Evolutionary conservation across 1,140 invertebrate genomes (phyloP).

Genomic region (Drosophila repletoides): DNA sequence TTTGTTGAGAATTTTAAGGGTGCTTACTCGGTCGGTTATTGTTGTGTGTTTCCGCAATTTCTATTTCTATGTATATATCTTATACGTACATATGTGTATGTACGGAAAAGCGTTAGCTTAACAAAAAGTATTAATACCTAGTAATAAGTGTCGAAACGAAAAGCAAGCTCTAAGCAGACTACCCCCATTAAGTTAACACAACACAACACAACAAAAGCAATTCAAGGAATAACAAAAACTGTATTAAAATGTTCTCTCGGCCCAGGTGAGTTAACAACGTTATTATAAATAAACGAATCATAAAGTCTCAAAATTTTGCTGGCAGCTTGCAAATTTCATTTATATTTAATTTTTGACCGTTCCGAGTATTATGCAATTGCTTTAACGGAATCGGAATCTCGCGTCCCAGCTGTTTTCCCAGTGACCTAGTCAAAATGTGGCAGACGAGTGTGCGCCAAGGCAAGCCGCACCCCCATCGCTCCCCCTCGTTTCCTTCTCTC

Average conservation of each 20-base stretch:
- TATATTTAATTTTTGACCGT: neutral
- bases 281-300: neutral
- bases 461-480: slow-evolving; percentile 8
- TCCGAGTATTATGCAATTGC: slow-evolving; percentile 33
- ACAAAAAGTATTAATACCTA: slow-evolving; percentile 53
- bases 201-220: slow-evolving; percentile 40
- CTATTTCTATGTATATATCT: too few species aligned
- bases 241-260: slow-evolving; percentile 66
- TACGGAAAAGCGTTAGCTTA: slow-evolving; percentile 9
- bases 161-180: slow-evolving; percentile 1
- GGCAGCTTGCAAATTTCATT: slow-evolving; percentile 39
- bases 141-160: slow-evolving; percentile 38
- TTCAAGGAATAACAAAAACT: slow-evolving; percentile 28
- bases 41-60: slow-evolving; percentile 37
- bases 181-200: slow-evolving; percentile 4
- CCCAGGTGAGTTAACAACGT: slow-evolving; percentile 66
- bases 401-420: slow-evolving; percentile 31
- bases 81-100: slow-evolving; percentile 4
- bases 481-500: neutral
- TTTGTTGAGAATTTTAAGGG: slow-evolving; percentile 23
- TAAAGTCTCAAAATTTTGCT: slow-evolving; percentile 19
- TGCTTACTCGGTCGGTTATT: slow-evolving; percentile 28
- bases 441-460: slow-evolving; percentile 59
- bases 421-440: slow-evolving; percentile 33
- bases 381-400: neutral